Base-by-base conservation (phyloP, 1,140 invertebrate species). In the Leptonema lineaticorne region DNA sequence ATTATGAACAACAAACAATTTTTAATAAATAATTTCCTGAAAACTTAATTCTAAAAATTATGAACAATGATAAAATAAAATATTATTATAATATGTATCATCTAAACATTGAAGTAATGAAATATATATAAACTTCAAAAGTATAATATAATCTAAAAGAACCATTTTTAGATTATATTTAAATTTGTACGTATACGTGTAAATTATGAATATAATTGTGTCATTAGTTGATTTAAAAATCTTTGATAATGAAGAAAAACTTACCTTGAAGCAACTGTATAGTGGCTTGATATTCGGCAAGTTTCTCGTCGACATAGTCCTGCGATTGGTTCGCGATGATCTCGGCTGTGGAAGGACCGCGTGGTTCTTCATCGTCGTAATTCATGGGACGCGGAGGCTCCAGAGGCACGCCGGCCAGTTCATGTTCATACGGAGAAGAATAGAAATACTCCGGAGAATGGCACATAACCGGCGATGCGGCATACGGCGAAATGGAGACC, bases 301-400 rank as follows among this genome's bases (percentile, higher is more conserved):
- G 86, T 78, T 93, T 93, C 81, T 96, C 94, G 77, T 96, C 94
- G 53, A 96, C 88, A 76, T 95, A 96, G 82, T 96, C 93, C 81
- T 96, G 94, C 66, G 92, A 94, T 81, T 96, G 94, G 76, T 89
- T 90, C 28, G 93, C 93, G 68, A 96, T 95, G 68, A 95, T 94
- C 76, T 95, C 92, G 9, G 93, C 93, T 2, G 93, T 95, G 57
- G 92, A 92, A 5, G 89, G 89, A 26, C 91, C 91, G 69, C 86
- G 83, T 63, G 89, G 85, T 75, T 89, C 88, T 29, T 88, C 88
- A 30, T 90, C 86, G 75, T 86, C 79, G 69, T 84, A 83, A 68
- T 85, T 83, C 77, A 82, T 81, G 5, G 76, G 79, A 64, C 82
- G 78, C 71, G 86, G 85, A 56, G 87, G 88, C 75, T 92, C 90